phyloP scores from a whole-genome alignment of 2,113 vertebrate genomes.

The Otolemur garnettii region DNA sequence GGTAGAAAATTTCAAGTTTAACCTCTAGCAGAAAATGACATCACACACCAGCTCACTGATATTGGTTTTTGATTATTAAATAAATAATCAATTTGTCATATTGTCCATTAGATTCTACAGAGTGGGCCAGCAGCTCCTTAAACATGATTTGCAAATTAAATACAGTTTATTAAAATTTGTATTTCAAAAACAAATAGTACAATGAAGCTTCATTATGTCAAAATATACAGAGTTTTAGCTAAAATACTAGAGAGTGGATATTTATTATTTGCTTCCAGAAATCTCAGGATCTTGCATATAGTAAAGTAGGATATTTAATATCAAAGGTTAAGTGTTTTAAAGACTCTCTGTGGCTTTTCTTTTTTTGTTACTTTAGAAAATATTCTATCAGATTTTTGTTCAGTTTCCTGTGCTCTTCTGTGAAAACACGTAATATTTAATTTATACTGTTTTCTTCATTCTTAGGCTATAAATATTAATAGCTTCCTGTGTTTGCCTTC shows the following conservation, averaged over 20 bases:
- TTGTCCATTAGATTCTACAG: neutral
- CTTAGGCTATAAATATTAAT: conserved; percentile 72
- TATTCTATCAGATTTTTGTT: neutral
- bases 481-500: conserved; percentile 37
- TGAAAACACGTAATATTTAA: conserved; percentile 48
- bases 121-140: conserved; percentile 1
- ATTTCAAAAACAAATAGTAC: neutral
- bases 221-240: neutral
- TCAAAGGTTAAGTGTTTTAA: conserved; percentile 66
- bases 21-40: conserved; percentile 50
- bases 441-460: conserved; percentile 60
- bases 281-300: neutral
- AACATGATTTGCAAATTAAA: neutral
- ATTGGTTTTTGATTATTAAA: conserved; percentile 57
- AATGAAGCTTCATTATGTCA: neutral
- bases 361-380: conserved; percentile 37
- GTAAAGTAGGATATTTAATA: neutral
- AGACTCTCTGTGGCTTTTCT: neutral
- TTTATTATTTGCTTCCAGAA: neutral
- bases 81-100: conserved; percentile 40
- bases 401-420: conserved; percentile 48
- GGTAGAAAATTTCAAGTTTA: conserved; percentile 70
- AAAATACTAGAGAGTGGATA: conserved; percentile 1
- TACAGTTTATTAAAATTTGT: neutral
- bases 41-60: conserved; percentile 5